These are phyloP conservation scores for Thymelicus sylvestris DNA, from an alignment of 2,888 invertebrate species.

Conservation along the genomic window DNA sequence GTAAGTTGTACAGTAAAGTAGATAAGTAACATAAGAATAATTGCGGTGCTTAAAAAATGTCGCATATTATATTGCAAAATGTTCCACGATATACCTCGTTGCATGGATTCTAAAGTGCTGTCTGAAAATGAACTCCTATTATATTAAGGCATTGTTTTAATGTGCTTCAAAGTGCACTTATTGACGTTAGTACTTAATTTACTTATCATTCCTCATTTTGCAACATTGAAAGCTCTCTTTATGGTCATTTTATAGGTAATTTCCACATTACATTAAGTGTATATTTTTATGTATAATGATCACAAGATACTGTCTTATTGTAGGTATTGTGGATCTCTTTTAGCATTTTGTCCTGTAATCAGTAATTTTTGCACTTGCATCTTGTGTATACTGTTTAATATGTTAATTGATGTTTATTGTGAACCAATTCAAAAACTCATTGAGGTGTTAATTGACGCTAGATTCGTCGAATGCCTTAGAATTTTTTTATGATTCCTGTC, in stretches of 20 bases:
- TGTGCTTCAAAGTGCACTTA: constrained; percentile 16
- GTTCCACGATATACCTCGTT: constrained; percentile 13
- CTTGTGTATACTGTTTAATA: neutral
- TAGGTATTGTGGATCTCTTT: constrained; percentile 24
- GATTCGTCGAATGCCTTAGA: constrained; percentile 6
- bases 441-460: neutral
- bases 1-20: constrained; percentile 75
- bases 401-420: neutral
- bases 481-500: neutral
- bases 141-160: constrained; percentile 8
- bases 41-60: constrained; percentile 47
- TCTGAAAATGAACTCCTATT: constrained; percentile 7
- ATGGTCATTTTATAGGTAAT: constrained; percentile 1
- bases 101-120: constrained; percentile 5
- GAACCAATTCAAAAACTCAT: neutral
- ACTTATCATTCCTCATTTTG: constrained; percentile 23
- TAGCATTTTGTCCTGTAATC: constrained; percentile 25
- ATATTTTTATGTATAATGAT: constrained; percentile 22
- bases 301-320: constrained; percentile 13
- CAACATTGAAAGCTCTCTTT: constrained; percentile 25
- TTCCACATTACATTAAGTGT: constrained; percentile 14
- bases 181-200: constrained; percentile 30
- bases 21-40: constrained; percentile 65
- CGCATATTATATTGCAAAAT: constrained; percentile 10
- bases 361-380: constrained; percentile 19